Conservation (phyloP, 2,888 invertebrate genomes). For the Nomada lathburiana region DNA sequence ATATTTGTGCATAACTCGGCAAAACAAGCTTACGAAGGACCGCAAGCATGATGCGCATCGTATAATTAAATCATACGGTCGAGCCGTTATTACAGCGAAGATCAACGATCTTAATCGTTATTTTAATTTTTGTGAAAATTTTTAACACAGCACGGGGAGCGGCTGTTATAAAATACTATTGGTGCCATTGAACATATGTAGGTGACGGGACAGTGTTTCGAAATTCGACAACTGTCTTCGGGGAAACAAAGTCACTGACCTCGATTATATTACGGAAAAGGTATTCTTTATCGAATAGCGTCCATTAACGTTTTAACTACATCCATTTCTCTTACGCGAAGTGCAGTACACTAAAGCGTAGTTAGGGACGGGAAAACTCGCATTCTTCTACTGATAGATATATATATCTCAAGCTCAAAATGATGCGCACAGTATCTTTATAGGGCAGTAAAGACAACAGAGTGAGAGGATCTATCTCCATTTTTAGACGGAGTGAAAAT, state of each 20-base stretch:
- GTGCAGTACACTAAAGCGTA: neutral
- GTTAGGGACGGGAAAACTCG: neutral
- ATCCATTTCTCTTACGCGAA: slow-evolving; percentile 4
- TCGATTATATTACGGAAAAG: slow-evolving; percentile 6
- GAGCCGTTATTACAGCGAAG: slow-evolving; percentile 1
- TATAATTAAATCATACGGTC: slow-evolving; percentile 12
- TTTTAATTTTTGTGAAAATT: neutral
- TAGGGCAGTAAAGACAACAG: too few species aligned
- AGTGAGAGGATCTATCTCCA: too few species aligned
- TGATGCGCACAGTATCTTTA: too few species aligned
- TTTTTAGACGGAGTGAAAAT: too few species aligned
- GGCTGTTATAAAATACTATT: neutral
- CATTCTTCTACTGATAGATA: neutral
- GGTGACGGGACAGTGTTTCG: neutral
- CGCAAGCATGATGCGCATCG: slow-evolving; percentile 34
- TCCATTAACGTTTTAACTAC: slow-evolving; percentile 28
- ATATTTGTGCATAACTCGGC: neutral
- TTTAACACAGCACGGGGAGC: neutral
- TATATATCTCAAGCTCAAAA: too few species aligned
- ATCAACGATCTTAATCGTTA: neutral
- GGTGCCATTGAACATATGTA: neutral
- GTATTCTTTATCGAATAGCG: slow-evolving; percentile 5
- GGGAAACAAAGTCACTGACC: neutral
- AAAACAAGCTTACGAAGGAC: slow-evolving; percentile 18
- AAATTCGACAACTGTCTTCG: neutral